phyloP scores from a whole-genome alignment of 2,113 vertebrate genomes.

The Turnix velox region DNA sequence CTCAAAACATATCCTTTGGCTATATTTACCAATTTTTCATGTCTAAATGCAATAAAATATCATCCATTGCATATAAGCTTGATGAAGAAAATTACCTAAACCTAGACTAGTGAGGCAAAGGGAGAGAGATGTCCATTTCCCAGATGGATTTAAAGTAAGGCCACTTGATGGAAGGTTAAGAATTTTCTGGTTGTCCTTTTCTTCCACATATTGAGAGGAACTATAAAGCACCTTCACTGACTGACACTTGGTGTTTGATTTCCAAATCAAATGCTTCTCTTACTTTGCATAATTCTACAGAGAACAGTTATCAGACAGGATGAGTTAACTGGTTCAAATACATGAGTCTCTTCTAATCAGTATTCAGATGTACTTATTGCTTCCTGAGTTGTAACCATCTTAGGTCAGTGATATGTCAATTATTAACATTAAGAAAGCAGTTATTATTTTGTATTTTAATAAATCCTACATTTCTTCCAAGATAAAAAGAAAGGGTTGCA shows the following conservation, averaged over 20 bases:
- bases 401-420: neutral
- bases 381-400: neutral
- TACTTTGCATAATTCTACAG: neutral
- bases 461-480: neutral
- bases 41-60: neutral
- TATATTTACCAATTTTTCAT: neutral
- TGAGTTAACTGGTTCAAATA: neutral
- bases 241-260: neutral
- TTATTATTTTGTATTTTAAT: neutral
- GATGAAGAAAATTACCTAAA: neutral
- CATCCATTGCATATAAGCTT: neutral
- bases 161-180: neutral
- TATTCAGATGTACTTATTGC: neutral
- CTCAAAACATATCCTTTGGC: neutral
- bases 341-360: neutral
- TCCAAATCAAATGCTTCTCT: neutral
- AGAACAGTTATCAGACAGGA: neutral
- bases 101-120: neutral
- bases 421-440: neutral
- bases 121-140: neutral
- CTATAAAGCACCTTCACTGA: neutral
- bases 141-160: neutral
- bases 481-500: neutral
- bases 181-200: neutral
- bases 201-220: neutral